A percentile compares a stretch with the other conserved stretches of the same genome.
Evolutionary conservation across 2,888 invertebrate genomes (phyloP).

Genomic region (Lasioglossum vierecki): DNA sequence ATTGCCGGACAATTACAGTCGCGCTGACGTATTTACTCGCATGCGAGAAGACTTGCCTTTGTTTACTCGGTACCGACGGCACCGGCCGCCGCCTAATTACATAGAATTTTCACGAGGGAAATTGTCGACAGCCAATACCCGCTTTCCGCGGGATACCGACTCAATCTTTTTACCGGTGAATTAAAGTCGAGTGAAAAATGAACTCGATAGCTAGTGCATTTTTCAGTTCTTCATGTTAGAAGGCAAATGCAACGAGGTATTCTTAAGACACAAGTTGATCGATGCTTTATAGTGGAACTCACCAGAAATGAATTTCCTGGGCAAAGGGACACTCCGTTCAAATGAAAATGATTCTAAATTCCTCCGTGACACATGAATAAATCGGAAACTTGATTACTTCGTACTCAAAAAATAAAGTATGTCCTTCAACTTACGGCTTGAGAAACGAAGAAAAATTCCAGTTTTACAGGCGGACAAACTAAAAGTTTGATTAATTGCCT

Average conservation of each 20-base stretch:
- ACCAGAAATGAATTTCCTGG: background rate
- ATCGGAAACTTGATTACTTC: background rate
- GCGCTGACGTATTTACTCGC: slow-evolving; percentile 76
- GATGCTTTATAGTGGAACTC: background rate
- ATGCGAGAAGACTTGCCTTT: slow-evolving; percentile 75
- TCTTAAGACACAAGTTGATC: background rate
- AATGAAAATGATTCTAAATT: background rate
- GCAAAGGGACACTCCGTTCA: background rate
- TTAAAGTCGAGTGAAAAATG: background rate
- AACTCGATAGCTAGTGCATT: background rate
- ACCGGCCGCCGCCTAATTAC: slow-evolving; percentile 71
- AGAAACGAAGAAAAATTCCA: background rate
- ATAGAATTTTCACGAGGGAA: slow-evolving; percentile 67
- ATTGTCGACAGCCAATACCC: slow-evolving; percentile 47
- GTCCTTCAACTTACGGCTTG: background rate
- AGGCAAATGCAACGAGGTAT: background rate
- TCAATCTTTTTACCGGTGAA: slow-evolving; percentile 26
- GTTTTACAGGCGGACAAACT: background rate
- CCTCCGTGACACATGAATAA: background rate
- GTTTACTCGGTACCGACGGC: slow-evolving; percentile 68
- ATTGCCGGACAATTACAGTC: slow-evolving; percentile 77
- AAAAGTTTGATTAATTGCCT: background rate
- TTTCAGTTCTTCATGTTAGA: background rate
- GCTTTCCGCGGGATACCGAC: slow-evolving; percentile 4
- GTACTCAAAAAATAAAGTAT: background rate